These are phyloP conservation scores for Pelodytes ibericus DNA, from an alignment of 2,797 vertebrate species.

Conservation along the genomic window DNA sequence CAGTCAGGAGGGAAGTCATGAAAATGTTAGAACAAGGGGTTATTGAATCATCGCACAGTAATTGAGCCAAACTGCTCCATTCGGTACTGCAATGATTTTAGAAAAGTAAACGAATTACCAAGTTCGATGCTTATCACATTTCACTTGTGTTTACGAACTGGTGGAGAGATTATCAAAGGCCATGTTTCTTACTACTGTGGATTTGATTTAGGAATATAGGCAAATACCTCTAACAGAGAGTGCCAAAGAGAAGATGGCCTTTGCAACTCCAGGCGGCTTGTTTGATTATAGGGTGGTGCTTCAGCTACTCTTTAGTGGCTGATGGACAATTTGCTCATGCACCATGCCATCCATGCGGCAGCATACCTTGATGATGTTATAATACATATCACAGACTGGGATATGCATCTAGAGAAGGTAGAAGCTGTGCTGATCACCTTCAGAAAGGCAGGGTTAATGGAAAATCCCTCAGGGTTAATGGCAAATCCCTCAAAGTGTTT, in stretches of 20 bases:
- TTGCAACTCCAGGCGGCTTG: neutral
- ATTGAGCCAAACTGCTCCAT: neutral
- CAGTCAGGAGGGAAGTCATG: neutral
- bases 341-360: neutral
- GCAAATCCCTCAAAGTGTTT: neutral
- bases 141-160: neutral
- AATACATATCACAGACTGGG: neutral
- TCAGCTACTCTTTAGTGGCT: neutral
- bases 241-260: slow-evolving; percentile 4
- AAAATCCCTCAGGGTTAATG: neutral
- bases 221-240: neutral
- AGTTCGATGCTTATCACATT: slow-evolving; percentile 9
- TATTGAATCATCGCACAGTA: neutral
- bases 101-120: neutral
- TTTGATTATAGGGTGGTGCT: neutral
- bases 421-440: neutral
- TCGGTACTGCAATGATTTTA: neutral
- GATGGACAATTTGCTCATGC: neutral
- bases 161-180: neutral
- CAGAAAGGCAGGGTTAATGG: neutral
- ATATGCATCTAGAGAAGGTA: neutral
- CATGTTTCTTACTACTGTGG: slow-evolving; percentile 2
- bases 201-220: neutral
- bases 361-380: neutral
- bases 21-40: neutral